Evolutionary conservation across 1,140 invertebrate genomes (phyloP).

Genomic region (Armadillidium nasatum): DNA sequence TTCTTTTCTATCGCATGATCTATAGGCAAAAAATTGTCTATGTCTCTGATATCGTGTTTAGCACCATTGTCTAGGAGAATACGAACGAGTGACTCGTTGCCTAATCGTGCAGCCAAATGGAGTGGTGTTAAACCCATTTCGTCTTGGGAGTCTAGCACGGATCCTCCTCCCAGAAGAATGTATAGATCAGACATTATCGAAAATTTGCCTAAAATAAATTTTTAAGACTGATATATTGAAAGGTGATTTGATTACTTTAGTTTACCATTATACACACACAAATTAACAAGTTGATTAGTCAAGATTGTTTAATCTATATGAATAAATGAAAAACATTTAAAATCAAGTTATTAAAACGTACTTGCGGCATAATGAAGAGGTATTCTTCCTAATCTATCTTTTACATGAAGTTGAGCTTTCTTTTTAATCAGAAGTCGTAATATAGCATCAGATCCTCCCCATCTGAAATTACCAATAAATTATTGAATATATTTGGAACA

Average conservation of each 20-base stretch:
- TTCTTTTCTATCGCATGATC: slow-evolving; percentile 39
- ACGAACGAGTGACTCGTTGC: slow-evolving; percentile 40
- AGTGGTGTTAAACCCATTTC: slow-evolving; percentile 37
- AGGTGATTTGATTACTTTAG: no score
- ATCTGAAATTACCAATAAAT: slow-evolving; percentile 4
- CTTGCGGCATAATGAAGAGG: slow-evolving; percentile 43
- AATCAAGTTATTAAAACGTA: neutral
- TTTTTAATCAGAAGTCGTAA: slow-evolving; percentile 35
- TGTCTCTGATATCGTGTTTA: slow-evolving; percentile 27
- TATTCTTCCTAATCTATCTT: slow-evolving; percentile 36
- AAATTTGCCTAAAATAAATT: slow-evolving; percentile 35
- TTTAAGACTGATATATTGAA: no score
- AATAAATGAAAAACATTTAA: neutral
- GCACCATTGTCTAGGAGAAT: slow-evolving; percentile 39
- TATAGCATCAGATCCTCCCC: slow-evolving; percentile 44
- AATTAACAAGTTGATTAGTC: neutral
- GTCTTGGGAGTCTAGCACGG: slow-evolving; percentile 29
- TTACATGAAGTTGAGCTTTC: slow-evolving; percentile 17
- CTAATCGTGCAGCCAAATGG: slow-evolving; percentile 36
- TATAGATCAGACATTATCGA: slow-evolving; percentile 39
- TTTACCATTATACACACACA: no score
- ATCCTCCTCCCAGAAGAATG: slow-evolving; percentile 40
- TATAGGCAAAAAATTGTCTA: slow-evolving; percentile 36
- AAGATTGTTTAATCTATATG: slow-evolving; percentile 1
- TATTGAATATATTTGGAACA: no score